Evolutionary conservation across 1,140 invertebrate species (phyloP), one percentile per base, ranked within the genome.

Genomic region (Orchesella cincta): DNA sequence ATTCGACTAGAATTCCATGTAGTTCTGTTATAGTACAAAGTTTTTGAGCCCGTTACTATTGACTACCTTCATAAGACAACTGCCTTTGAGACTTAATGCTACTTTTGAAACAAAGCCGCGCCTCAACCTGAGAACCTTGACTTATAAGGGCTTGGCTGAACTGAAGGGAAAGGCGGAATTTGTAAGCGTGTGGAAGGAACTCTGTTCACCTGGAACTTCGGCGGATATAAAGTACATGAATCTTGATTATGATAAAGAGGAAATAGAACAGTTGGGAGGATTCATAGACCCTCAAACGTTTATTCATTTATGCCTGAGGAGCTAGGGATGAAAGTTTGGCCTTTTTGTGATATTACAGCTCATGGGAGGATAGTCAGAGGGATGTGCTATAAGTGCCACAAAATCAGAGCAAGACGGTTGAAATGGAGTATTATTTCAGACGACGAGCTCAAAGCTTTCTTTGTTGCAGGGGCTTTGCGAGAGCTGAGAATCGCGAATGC

Each of bases 171-270:
- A 77, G 18, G 74, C 74, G 18, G 16, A 76, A 1, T 79, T 77
- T 39, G 73, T 62, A 28, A 18, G 74, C 31, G 26, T 79, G 1
- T 81, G 81, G 81, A 82, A 82, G 28, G 80, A 82, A 46, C 51
- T 72, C n/a, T n/a, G 79, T 29, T 75, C 64, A 20, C 34, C 62
- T 28, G 81, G 81, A 31, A 62, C 73, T 20, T 79, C 80, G n/a
- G 29, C 33, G 14, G 78, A 75, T 8, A 26, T 81, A 0, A 35
- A 62, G 1, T 76, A 31, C 62, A 12, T 12, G 31, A 67, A 67
- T 8, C 2, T 67, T 26, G 33, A 1, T 5, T 67, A 74, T 57
- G 12, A 46, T 0, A 39, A 29, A 20, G 73, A 76, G 16, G 31
- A 35, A 36, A 74, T 77, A n/a, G 76, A 72, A 2, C 16, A 33